phyloP scores from a whole-genome alignment of 2,888 invertebrate species.

The Lamellibrachia satsuma region DNA sequence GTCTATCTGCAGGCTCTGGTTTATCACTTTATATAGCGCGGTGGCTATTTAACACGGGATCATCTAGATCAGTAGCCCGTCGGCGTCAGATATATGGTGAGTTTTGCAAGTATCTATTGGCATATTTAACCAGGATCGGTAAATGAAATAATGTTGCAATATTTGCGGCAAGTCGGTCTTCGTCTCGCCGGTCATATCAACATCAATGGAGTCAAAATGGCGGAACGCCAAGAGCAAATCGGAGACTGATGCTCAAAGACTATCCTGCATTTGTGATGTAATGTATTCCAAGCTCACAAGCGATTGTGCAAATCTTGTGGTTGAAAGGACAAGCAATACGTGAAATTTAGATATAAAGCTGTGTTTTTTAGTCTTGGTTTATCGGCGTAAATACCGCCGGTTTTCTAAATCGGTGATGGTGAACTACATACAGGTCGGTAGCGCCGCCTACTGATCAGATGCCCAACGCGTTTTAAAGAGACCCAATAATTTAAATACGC shows the following conservation, averaged over 20 bases:
- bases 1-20: constrained; percentile 6
- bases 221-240: constrained; percentile 17
- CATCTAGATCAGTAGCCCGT: constrained; percentile 17
- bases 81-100: constrained; percentile 12
- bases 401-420: background rate
- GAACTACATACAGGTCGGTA: constrained; percentile 12
- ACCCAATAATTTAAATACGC: background rate
- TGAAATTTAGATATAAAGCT: background rate
- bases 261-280: background rate
- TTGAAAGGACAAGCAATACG: background rate
- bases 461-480: too few relatives aligned
- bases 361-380: background rate
- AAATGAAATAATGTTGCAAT: constrained; percentile 11
- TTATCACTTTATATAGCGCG: background rate
- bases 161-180: background rate
- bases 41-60: background rate
- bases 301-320: background rate
- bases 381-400: background rate
- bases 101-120: constrained; percentile 17
- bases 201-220: constrained; percentile 17
- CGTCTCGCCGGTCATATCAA: constrained; percentile 10
- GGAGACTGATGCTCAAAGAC: background rate
- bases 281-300: background rate
- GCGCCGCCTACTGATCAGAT: constrained; percentile 7
- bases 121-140: background rate